Percentiles rank a stretch among this genome's conserved stretches.
phyloP scores from a whole-genome alignment of 1,140 invertebrate genomes.

The Eumaeus atala region DNA sequence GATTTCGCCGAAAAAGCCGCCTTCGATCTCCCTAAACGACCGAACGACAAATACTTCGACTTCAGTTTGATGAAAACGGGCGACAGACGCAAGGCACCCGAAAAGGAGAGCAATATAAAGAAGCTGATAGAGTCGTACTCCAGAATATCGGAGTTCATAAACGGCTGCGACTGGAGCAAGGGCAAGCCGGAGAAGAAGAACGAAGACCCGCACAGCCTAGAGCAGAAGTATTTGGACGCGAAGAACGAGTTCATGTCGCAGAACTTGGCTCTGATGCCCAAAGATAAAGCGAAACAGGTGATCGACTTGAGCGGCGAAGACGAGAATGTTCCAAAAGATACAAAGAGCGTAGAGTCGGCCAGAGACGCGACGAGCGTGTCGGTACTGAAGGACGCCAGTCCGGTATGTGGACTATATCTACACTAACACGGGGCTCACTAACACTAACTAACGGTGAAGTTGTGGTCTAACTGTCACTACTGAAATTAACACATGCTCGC shows the following conservation, averaged over 20 bases:
- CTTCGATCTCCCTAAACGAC: slow-evolving; percentile 58
- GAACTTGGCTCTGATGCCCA: slow-evolving; percentile 65
- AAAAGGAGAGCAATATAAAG: slow-evolving; percentile 59
- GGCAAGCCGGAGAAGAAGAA: slow-evolving; percentile 36
- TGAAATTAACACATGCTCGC: too few species aligned
- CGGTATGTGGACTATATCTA: slow-evolving; percentile 53
- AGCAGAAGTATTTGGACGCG: slow-evolving; percentile 66
- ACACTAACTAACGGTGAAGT: slow-evolving; percentile 19
- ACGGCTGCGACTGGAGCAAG: slow-evolving; percentile 61
- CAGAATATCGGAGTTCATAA: slow-evolving; percentile 67
- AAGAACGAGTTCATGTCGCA: slow-evolving; percentile 72
- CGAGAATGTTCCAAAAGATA: slow-evolving; percentile 46
- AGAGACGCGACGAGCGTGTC: slow-evolving; percentile 51
- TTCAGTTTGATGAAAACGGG: slow-evolving; percentile 53
- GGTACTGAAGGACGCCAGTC: slow-evolving; percentile 54
- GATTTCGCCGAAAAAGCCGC: slow-evolving; percentile 70
- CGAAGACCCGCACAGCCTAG: slow-evolving; percentile 53
- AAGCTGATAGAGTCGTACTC: slow-evolving; percentile 67
- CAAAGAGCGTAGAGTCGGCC: slow-evolving; percentile 47
- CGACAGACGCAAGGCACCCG: slow-evolving; percentile 44
- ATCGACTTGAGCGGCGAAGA: slow-evolving; percentile 67
- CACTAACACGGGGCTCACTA: slow-evolving; percentile 39
- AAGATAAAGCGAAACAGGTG: slow-evolving; percentile 53
- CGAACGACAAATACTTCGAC: slow-evolving; percentile 59
- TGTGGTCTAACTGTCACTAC: background rate